phyloP scores from a whole-genome alignment of 2,888 invertebrate species.

The Oscheius sp. region DNA sequence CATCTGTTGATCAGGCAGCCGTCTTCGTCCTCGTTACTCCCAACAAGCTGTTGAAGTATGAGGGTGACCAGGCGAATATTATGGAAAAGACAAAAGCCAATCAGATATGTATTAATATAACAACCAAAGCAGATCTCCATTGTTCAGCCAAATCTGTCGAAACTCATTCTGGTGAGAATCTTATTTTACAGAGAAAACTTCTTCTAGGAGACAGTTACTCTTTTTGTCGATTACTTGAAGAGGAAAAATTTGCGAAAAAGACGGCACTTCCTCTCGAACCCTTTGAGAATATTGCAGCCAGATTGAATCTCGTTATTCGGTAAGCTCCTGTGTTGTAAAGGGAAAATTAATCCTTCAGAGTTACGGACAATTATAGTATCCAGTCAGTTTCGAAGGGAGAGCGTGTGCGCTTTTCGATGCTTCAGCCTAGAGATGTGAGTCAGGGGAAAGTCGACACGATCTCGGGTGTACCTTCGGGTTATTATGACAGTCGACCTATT shows the following conservation, averaged over 20 bases:
- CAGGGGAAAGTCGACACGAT: no score
- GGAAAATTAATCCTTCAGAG: constrained; percentile 1
- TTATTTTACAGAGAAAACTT: background rate
- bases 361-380: constrained; percentile 34
- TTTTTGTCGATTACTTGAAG: constrained; percentile 24
- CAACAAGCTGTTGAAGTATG: constrained; percentile 52
- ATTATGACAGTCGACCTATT: constrained; percentile 22
- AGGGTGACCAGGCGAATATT: constrained; percentile 53
- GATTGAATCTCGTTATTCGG: constrained; percentile 33
- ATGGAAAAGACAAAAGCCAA: constrained; percentile 59
- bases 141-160: constrained; percentile 46
- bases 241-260: constrained; percentile 25
- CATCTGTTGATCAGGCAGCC: constrained; percentile 46
- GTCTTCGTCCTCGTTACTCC: constrained; percentile 57
- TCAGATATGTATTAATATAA: constrained; percentile 56
- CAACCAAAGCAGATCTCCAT: constrained; percentile 54
- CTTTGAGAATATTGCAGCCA: constrained; percentile 29
- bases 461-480: constrained; percentile 15
- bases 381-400: constrained; percentile 34
- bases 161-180: constrained; percentile 44
- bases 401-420: constrained; percentile 33
- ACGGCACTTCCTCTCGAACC: constrained; percentile 21
- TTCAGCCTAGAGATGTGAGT: constrained; percentile 31
- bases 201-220: constrained; percentile 29
- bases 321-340: background rate